phyloP scores from a whole-genome alignment of 2,113 vertebrate species.

The Bubo scandiacus region DNA sequence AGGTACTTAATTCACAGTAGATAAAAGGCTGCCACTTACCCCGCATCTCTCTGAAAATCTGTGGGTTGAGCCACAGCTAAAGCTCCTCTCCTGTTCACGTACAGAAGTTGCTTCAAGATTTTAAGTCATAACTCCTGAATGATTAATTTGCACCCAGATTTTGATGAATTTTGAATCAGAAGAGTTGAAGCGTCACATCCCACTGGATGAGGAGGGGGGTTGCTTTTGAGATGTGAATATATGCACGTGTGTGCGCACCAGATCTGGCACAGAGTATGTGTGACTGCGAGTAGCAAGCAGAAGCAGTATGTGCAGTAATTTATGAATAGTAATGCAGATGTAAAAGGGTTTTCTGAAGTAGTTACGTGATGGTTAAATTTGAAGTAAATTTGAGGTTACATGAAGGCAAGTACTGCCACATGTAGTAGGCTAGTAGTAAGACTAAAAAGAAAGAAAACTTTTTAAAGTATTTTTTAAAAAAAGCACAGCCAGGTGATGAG shows the following conservation, averaged over 20 bases:
- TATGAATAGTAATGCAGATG: background rate
- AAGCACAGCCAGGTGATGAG: background rate
- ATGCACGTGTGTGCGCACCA: accelerated
- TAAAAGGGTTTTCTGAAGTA: background rate
- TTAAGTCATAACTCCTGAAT: background rate
- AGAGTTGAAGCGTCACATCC: background rate
- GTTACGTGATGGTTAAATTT: background rate
- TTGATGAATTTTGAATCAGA: background rate
- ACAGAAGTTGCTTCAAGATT: background rate
- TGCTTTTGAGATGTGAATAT: background rate
- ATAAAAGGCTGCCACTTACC: background rate
- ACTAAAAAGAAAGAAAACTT: background rate
- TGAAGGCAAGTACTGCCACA: background rate
- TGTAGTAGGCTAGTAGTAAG: background rate
- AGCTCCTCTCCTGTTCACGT: background rate
- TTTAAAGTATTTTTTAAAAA: background rate
- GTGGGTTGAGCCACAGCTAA: background rate
- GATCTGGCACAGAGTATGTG: background rate
- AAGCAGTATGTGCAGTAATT: background rate
- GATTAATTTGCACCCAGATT: background rate
- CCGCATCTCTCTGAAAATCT: background rate
- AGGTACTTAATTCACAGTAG: background rate
- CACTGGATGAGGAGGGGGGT: background rate
- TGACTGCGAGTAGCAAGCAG: background rate
- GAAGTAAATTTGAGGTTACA: background rate